Evolutionary conservation across 2,797 vertebrate genomes (phyloP).

Genomic region (Parauchenoglanis punctatus): DNA sequence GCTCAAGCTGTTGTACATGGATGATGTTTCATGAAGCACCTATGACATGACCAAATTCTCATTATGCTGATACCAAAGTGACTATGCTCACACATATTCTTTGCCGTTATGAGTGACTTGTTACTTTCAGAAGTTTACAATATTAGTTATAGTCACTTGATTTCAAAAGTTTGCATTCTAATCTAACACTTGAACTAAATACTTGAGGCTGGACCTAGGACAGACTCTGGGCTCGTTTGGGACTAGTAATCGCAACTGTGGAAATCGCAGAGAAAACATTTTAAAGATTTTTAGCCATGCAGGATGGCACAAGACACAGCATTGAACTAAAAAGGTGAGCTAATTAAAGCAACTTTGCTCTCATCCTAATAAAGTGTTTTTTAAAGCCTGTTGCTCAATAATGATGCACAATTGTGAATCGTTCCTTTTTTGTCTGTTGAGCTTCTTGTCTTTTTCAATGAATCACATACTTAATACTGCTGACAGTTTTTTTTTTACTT

Average conservation of each 20-base stretch:
- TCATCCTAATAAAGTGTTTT: neutral
- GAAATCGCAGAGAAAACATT: neutral
- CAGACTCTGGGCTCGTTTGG: neutral
- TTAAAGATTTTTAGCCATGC: neutral
- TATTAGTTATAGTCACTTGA: neutral
- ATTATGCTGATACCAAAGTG: neutral
- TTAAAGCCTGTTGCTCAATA: neutral
- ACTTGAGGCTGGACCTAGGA: neutral
- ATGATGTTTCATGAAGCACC: constrained; percentile 17
- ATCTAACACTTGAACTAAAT: neutral
- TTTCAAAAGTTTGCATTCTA: neutral
- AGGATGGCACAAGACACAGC: neutral
- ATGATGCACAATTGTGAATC: neutral
- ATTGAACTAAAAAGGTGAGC: neutral
- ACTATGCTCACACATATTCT: neutral
- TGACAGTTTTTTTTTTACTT: neutral
- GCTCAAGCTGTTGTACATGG: constrained; percentile 15
- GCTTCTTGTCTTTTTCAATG: neutral
- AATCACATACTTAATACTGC: neutral
- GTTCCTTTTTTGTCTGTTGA: neutral
- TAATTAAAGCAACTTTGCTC: neutral
- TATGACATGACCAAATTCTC: constrained; percentile 7
- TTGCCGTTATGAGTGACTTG: neutral
- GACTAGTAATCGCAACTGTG: neutral
- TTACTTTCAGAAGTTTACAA: neutral